These are phyloP conservation scores for Bucorvus abyssinicus DNA, from an alignment of 2,797 vertebrate genomes.

Conservation along the genomic window DNA sequence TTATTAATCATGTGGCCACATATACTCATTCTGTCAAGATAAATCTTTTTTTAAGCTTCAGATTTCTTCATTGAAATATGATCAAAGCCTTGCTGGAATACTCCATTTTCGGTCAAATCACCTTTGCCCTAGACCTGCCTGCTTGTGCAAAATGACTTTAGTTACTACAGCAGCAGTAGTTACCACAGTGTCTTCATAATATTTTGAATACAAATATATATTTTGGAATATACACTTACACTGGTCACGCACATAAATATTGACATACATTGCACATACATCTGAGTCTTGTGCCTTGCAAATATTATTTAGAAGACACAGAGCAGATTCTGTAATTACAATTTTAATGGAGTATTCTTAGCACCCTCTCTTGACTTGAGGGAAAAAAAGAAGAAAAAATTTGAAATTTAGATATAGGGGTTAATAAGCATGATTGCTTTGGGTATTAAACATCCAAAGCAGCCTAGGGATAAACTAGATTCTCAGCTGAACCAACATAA, in stretches of 20 bases:
- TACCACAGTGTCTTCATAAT: background rate
- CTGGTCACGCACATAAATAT: background rate
- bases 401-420: accelerated
- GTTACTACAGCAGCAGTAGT: background rate
- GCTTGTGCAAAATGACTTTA: background rate
- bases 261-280: background rate
- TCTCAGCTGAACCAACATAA: background rate
- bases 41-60: background rate
- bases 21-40: background rate
- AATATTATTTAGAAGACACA: background rate
- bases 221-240: background rate
- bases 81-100: background rate
- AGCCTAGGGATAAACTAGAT: background rate
- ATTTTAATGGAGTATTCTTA: background rate
- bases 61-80: conserved; percentile 26
- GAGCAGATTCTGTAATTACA: background rate
- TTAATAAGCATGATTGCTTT: background rate
- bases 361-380: background rate
- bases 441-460: background rate
- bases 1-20: background rate
- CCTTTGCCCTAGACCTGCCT: background rate
- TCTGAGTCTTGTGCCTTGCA: background rate
- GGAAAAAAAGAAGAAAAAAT: background rate
- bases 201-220: background rate
- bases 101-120: background rate